Evolutionary conservation across 2,797 vertebrate genomes (phyloP), one percentile per base, ranked within the genome.

Genomic region (Sebastes cheni): DNA sequence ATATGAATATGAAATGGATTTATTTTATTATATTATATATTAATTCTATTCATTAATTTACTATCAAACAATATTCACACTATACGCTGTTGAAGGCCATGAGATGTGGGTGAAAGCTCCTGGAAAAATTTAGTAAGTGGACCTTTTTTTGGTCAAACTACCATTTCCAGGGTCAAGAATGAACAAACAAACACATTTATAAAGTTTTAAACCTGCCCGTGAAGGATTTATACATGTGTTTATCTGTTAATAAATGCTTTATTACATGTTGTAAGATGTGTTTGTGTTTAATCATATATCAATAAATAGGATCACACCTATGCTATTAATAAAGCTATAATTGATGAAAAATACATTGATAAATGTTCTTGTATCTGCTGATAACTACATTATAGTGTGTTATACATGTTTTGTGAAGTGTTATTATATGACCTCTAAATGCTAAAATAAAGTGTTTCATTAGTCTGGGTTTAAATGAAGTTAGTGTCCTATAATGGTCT

Each of bases 41-140:
- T 20, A 5, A 60, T 18, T 18, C 13, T 32, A n/a, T 30, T 30
- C 13, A 27, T 12, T 1, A 32, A n/a, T 20, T 30, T 22, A 27
- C 0, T 20, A 68, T 22, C 3, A 22, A 3, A 0, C 16, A 22
- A 2, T 22, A 5, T 12, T 50, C 2, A 20, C 25, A 8, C 61
- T 50, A 18, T 50, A 16, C 7, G 6, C 39, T 39, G 39, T 14
- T 39, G 39, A 39, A 39, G 52, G 14, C 16, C 39, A 66, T 46
- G 64, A 66, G 8, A 66, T 50, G 23, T 46, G 34, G 34, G 30
- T 18, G 14, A 30, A 60, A 60, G n/a, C 6, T 36, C 14, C 8
- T 12, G 36, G 22, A 66, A 16, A 18, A 4, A 27, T 46, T 18
- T 18, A 36, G 23, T 46, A 66, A 46, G 64, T 27, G 14, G 36